Evolutionary conservation across 2,888 invertebrate genomes (phyloP), one percentile per base, ranked within the genome.

Genomic region (Odontocolon sp.): DNA sequence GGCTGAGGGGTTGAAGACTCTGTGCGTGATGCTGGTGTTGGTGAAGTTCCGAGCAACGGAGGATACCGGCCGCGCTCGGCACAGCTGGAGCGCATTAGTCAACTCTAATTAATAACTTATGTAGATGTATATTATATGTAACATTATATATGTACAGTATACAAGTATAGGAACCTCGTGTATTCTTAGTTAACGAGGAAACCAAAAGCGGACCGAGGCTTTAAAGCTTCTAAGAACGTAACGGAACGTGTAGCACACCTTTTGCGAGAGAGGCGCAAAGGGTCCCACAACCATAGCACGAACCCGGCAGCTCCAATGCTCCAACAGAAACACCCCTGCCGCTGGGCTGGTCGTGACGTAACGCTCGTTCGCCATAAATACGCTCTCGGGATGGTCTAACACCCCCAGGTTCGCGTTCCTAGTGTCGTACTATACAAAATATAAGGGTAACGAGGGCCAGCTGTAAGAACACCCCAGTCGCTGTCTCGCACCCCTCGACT

Each of bases 71-170:
- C 70, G 68, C 70, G 64, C 54, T 56, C 67, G 83, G 82, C 88
- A 89, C 89, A 89, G 89, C 89, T 90, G 88, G 88, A 87, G 84
- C 83, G 83, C 87, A 88, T 90, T 89, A 90, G 87, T 89, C 87
- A 87, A 86, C 84, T 82, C 83, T 89, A 89, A 90, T 89, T 89
- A 89, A 89, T 89, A 89, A 89, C 86, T 89, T 87, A 88, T 85
- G 86, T 81, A 82, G 70, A 80, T 73, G 47, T 68, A 59, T 57
- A 40, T 26, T 21, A 5, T 23, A 23, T 72, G 64, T 64, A 59
- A 77, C 69, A 77, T 69, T 54, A 50, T 64, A 70, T 50, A 69
- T 36, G 57, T 50, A 50, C 40, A 16, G 21, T 40, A 52, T 33
- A 28, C 52, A 38, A 50, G 57, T 47, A 75, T 67, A 59, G 38